Base-by-base conservation (phyloP, 37 sponge, comb jelly and placozoan species). In the Haliclona indistincta region DNA sequence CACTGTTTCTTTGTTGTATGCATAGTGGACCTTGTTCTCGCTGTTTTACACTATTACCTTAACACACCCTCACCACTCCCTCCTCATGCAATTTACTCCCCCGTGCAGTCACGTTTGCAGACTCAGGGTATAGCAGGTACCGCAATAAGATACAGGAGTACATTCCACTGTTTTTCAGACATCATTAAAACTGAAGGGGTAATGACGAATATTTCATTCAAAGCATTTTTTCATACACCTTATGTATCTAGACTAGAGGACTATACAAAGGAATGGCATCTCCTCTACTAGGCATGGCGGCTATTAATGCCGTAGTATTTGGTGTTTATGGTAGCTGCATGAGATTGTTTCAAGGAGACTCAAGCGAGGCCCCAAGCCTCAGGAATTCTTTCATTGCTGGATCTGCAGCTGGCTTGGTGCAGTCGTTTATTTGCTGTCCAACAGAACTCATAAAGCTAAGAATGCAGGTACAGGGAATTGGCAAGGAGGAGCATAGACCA, bases 391-490 rank as follows among this genome's bases (percentile, higher is more conserved):
- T 56, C 32, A 43, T 90, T n/a, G 86, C 91, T 13, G 92, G 92
- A 43, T 63, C 69, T 13, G 52, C 64, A 34, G 87, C 92, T 22
- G 92, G 87, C 2, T 44, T 43, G 20, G 60, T 86, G 0, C 92
- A 91, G 62, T 53, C 68, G 51, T 45, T 66, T 22, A 45, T 87
- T 11, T 77, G 71, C 38, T 56, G 56, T 19, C 87, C 87, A 0
- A 63, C 63, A 33, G 92, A 91, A 56, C 74, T 91, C 15, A 43
- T 90, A 1, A 81, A 89, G 22, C 71, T 74, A 0, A 38, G 91
- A 15, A 70, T 90, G 82, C 85, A 85, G 49, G 32, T 90, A 56
- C 81, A 90, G 47, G 76, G 80, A 20, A 64, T 38, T 71, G 82
- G 41, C 42, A 68, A 38, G 19, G 20, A 23, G 26, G 54, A 53